Base-by-base conservation (phyloP, 2,888 invertebrate species). In the Cecidostiba fungosa region DNA sequence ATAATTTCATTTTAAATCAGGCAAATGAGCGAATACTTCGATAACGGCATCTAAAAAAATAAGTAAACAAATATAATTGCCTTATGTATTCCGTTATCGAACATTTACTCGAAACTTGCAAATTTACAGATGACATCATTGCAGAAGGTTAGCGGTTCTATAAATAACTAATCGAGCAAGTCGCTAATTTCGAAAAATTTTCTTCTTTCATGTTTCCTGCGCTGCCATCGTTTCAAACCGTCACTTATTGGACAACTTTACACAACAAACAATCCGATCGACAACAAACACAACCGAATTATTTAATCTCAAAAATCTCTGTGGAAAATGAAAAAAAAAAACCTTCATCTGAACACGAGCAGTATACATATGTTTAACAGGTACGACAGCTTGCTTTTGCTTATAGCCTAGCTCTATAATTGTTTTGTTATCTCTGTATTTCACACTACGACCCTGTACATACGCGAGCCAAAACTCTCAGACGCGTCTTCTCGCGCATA, bases 281-380 rank as follows among this genome's bases (percentile, higher is more conserved):
- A 72, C 54, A 54, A 72, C 36, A 47, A 72, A 77, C 62, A 23
- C 70, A 10, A 19, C 29, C 19, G 26, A 66, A 54, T 69, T 36
- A 50, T 72, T n/a, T 6, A 50, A 74, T 77, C 39, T 12, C 23
- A n/a, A 79, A 62, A 39, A 23, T 23, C 47, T 19, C 29, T 69
- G 77, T 50, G 47, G 36, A 26, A 54, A 19, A 16, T 47, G 62
- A 66, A 85, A 50, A 19, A 43, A 6, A 2, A 43, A 43, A 59
- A n/a, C n/a, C 6, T 59, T 59, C 10, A 39, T n/a, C 14, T 80
- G 19, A 72, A 77, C 47, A 26, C 19, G 29, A 36, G 77, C 87
- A 87, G 87, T 87, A 87, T 82, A 32, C 50, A 78, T 70, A 69
- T 74, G 26, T 73, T 85, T 87, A 82, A 87, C 29, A 87, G 87